phyloP scores from a whole-genome alignment of 35 echinoderm and acorn worm species.

The Apostichopus californicus region DNA sequence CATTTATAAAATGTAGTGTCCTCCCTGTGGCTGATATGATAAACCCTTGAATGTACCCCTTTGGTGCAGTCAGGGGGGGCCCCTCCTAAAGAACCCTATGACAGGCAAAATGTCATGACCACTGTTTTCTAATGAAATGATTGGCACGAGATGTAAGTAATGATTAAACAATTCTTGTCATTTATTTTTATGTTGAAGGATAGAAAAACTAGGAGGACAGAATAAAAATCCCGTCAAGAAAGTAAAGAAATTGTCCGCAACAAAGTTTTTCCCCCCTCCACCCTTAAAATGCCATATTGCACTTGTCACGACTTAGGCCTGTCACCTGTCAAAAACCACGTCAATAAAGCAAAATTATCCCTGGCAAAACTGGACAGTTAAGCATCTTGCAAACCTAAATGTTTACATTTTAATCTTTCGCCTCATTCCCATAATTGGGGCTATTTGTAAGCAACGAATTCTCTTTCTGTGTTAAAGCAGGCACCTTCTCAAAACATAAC shows the following conservation, averaged over 20 bases:
- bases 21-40: neutral
- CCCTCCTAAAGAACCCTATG: conserved; percentile 40
- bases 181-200: conserved; percentile 58
- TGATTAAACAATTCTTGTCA: conserved; percentile 62
- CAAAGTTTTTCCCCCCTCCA: conserved; percentile 23
- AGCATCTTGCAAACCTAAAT: conserved; percentile 60
- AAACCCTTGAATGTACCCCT: conserved; percentile 1
- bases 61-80: neutral
- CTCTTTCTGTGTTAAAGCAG: conserved; percentile 24
- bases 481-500: conserved; percentile 47
- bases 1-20: neutral
- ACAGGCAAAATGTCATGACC: conserved; percentile 32
- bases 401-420: conserved; percentile 64
- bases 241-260: conserved; percentile 17
- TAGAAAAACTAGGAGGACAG: conserved; percentile 46
- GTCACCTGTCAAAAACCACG: conserved; percentile 51
- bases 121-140: conserved; percentile 38
- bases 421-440: conserved; percentile 62
- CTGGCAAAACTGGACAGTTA: conserved; percentile 56
- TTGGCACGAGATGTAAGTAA: conserved; percentile 57
- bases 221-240: neutral
- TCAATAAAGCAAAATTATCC: conserved; percentile 58
- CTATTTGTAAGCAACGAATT: conserved; percentile 61
- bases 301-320: conserved; percentile 50
- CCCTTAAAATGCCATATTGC: conserved; percentile 60